These are phyloP conservation scores for Fragum sueziense DNA, from an alignment of 2,888 invertebrate species.

Conservation along the genomic window DNA sequence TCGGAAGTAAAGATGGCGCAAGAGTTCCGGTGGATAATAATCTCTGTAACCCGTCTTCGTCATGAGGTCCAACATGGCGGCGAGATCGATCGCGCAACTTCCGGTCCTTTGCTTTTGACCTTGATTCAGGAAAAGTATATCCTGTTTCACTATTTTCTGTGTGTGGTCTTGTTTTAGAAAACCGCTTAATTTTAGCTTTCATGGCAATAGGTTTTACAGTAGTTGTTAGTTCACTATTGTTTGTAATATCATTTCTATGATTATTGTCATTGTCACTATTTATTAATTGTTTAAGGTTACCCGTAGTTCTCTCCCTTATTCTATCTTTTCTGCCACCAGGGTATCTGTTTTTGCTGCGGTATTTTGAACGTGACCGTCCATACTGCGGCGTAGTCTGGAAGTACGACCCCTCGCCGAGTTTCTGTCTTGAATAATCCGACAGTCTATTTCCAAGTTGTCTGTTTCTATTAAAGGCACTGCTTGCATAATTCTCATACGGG, in stretches of 20 bases:
- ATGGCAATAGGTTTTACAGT: conserved; percentile 45
- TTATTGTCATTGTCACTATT: no score
- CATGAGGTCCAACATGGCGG: conserved; percentile 83
- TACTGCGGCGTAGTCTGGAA: conserved; percentile 43
- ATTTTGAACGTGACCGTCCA: conserved; percentile 18
- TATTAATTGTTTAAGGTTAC: no score
- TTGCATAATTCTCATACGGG: conserved; percentile 34
- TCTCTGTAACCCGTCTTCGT: conserved; percentile 82
- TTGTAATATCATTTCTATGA: background rate
- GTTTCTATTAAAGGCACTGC: conserved; percentile 36
- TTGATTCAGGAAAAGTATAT: background rate
- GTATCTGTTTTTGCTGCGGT: conserved; percentile 31
- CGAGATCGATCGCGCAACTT: conserved; percentile 49
- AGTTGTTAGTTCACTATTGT: background rate
- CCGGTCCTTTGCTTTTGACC: background rate
- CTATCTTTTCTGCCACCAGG: conserved; percentile 26
- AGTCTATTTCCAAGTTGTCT: background rate
- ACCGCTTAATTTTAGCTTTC: conserved; percentile 16
- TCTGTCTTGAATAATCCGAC: background rate
- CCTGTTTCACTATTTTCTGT: background rate
- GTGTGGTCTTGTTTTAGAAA: background rate
- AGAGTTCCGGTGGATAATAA: conserved; percentile 83
- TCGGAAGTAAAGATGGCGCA: conserved; percentile 81
- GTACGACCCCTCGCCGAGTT: conserved; percentile 23
- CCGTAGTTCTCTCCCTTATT: conserved; percentile 25